Conservation (phyloP, 2,888 invertebrate genomes). For the Drosophila borborema region DNA sequence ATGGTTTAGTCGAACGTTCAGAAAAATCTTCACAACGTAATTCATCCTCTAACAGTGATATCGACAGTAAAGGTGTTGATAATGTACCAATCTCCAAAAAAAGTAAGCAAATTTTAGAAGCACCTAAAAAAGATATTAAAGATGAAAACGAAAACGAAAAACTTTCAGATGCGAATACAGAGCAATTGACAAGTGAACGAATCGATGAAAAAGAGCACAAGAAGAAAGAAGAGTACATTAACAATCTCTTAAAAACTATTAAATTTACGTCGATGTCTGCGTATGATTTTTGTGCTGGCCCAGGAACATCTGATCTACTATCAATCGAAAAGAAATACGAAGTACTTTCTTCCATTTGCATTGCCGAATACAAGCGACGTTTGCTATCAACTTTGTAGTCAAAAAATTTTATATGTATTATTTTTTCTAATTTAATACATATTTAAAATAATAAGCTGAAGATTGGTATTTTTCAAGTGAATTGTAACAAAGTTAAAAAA, state of each 20-base stretch:
- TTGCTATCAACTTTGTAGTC: conserved; percentile 5
- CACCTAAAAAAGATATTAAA: background rate
- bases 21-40: too few relatives aligned
- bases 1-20: conserved; percentile 19
- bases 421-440: background rate
- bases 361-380: conserved; percentile 35
- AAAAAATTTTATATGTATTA: background rate
- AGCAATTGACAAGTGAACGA: conserved; percentile 5
- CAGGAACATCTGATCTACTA: conserved; percentile 45
- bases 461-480: background rate
- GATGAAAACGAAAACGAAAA: conserved; percentile 30
- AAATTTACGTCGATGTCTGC: conserved; percentile 45
- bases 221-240: conserved; percentile 28
- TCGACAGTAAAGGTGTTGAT: background rate
- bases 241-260: conserved; percentile 33
- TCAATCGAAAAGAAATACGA: conserved; percentile 41
- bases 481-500: background rate
- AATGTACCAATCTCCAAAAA: background rate
- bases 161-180: background rate
- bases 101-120: background rate
- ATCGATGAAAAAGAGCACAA: conserved; percentile 10
- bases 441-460: background rate
- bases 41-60: background rate
- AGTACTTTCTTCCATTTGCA: conserved; percentile 44
- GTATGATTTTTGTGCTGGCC: conserved; percentile 57